Conservation (phyloP, 2,113 vertebrate genomes). For the Poecile atricapillus region DNA sequence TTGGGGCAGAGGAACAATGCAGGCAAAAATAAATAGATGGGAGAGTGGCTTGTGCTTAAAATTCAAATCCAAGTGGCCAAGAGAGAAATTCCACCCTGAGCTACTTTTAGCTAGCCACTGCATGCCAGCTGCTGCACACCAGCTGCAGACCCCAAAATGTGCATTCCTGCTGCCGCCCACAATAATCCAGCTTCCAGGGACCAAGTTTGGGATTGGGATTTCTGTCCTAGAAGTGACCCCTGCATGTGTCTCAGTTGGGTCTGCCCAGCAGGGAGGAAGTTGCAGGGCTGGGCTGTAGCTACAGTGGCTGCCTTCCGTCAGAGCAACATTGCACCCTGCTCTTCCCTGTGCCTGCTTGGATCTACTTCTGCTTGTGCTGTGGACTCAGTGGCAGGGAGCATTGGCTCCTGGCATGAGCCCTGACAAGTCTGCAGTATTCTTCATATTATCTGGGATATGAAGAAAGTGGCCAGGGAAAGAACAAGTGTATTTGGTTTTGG, state of each 20-base stretch:
- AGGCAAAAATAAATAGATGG: not conserved
- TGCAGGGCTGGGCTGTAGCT: not conserved
- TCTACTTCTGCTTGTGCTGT: not conserved
- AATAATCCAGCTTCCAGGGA: not conserved
- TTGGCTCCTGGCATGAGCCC: not conserved
- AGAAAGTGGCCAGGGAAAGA: not conserved
- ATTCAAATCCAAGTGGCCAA: not conserved
- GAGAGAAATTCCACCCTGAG: not conserved
- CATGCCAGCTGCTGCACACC: not conserved
- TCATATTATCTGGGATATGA: not conserved
- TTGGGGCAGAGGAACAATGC: not conserved
- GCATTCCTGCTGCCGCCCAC: not conserved
- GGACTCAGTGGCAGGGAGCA: not conserved
- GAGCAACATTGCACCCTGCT: not conserved
- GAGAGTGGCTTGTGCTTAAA: not conserved
- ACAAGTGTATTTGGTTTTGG: not conserved
- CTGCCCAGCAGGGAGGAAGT: not conserved
- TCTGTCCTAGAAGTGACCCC: not conserved
- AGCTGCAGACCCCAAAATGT: not conserved
- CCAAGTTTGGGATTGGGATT: not conserved
- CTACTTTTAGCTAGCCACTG: not conserved
- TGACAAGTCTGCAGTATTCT: not conserved
- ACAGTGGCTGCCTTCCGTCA: not conserved
- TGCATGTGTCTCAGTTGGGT: not conserved
- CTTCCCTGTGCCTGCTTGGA: not conserved